These are phyloP conservation scores for Philaenus spumarius DNA, from an alignment of 1,140 invertebrate species.

Conservation along the genomic window DNA sequence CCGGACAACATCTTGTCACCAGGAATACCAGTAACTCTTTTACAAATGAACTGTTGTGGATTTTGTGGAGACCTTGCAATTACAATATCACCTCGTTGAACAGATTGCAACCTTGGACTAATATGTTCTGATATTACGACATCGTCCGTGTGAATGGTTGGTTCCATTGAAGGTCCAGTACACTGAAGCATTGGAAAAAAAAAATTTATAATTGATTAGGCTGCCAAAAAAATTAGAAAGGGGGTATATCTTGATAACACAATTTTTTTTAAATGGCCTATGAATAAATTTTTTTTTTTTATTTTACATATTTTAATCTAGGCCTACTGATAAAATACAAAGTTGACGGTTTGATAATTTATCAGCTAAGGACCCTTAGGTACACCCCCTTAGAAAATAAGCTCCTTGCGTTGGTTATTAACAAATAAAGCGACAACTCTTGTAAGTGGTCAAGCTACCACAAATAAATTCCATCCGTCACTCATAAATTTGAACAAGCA, in stretches of 20 bases:
- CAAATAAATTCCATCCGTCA: too few relatives aligned
- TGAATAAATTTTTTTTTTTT: slow-evolving; percentile 1
- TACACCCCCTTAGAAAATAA: background rate
- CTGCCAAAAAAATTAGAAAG: background rate
- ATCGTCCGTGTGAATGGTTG: slow-evolving; percentile 73
- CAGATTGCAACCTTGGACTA: slow-evolving; percentile 50
- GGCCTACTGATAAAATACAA: slow-evolving; percentile 6
- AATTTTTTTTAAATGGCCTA: too few relatives aligned
- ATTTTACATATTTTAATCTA: background rate
- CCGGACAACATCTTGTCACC: slow-evolving; percentile 61
- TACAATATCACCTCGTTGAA: slow-evolving; percentile 72
- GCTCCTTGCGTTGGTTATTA: too few relatives aligned
- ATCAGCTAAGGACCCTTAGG: background rate
- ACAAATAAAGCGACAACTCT: too few relatives aligned
- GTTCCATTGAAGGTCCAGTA: slow-evolving; percentile 84
- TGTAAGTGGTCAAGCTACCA: too few relatives aligned
- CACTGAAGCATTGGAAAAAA: slow-evolving; percentile 51
- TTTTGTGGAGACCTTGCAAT: slow-evolving; percentile 72
- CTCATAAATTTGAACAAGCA: too few relatives aligned
- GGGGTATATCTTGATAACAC: too few relatives aligned
- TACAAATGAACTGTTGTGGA: slow-evolving; percentile 75
- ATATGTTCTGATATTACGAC: slow-evolving; percentile 76
- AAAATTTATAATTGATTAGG: slow-evolving; percentile 9
- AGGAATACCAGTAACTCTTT: slow-evolving; percentile 67
- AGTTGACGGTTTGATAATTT: slow-evolving; percentile 5